A percentile compares a stretch with the other conserved stretches of the same genome.
These are phyloP conservation scores for Bagarius yarrelli DNA, from an alignment of 2,113 vertebrate species.

Conservation along the genomic window DNA sequence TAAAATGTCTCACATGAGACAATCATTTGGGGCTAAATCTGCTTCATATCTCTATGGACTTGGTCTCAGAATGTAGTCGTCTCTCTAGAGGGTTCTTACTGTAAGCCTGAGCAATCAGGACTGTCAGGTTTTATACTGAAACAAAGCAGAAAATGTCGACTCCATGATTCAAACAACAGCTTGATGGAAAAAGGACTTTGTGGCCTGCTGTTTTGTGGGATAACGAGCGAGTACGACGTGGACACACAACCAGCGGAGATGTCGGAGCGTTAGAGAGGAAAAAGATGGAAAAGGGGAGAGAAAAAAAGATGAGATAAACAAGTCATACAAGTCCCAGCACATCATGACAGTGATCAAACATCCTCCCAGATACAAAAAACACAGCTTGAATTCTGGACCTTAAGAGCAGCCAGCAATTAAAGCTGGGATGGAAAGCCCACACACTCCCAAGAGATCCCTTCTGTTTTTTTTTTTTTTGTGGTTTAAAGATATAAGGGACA, in stretches of 20 bases:
- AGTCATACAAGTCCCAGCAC: slow-evolving; percentile 44
- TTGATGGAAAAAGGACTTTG: slow-evolving; percentile 19
- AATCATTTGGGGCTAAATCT: slow-evolving; percentile 42
- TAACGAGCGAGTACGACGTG: slow-evolving; percentile 35
- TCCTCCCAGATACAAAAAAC: slow-evolving; percentile 32
- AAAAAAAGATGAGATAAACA: neutral
- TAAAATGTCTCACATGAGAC: slow-evolving; percentile 41
- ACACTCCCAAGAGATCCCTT: slow-evolving; percentile 44
- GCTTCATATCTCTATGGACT: slow-evolving; percentile 35
- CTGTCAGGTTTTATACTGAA: slow-evolving; percentile 35
- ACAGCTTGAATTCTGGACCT: slow-evolving; percentile 21
- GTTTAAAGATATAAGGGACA: slow-evolving; percentile 17
- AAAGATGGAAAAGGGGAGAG: slow-evolving; percentile 7
- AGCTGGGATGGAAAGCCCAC: slow-evolving; percentile 45
- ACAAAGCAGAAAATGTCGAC: slow-evolving; percentile 28
- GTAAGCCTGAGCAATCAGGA: slow-evolving; percentile 33
- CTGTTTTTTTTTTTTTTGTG: slow-evolving; percentile 21
- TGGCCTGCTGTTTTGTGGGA: slow-evolving; percentile 25
- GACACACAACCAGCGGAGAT: slow-evolving; percentile 10
- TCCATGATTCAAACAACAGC: slow-evolving; percentile 35
- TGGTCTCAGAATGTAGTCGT: slow-evolving; percentile 34
- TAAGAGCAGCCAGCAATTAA: slow-evolving; percentile 51
- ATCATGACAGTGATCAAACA: slow-evolving; percentile 29
- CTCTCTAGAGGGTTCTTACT: slow-evolving; percentile 36
- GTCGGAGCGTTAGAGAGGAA: slow-evolving; percentile 21